Base-by-base conservation (phyloP, 2,888 invertebrate genomes). In the Agonopterix subpropinquella region DNA sequence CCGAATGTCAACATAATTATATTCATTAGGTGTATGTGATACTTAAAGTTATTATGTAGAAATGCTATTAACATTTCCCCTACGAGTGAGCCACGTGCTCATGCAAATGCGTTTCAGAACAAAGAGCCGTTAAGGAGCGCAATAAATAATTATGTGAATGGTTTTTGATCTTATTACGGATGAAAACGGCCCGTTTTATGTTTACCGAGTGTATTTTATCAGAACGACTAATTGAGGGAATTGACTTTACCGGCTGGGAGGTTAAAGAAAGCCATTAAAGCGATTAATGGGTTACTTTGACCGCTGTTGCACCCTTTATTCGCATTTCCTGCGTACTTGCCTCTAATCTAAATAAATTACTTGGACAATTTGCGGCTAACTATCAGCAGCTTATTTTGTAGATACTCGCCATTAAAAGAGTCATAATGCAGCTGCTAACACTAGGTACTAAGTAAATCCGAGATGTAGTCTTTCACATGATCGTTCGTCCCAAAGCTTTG, bases 91-190 rank as follows among this genome's bases (percentile, higher is more conserved):
- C 64, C 77, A 72, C 74, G 70, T 73, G 74, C 62, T 58, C 61
- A 69, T 65, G 65, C 59, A 62, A 68, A 67, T 72, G 61, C 57
- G 58, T 53, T 59, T 51, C 50, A 57, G 62, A 73, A 77, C 77
- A 76, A 77, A 77, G 77, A 73, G 64, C 66, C 61, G 67, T 71
- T 73, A 69, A 66, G 66, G 61, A 66, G 61, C 63, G 59, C 66
- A 67, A 71, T 61, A 65, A 70, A 66, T 64, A 57, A 66, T 65
- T 62, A 65, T 57, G 63, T 60, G 63, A 66, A 63, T 65, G 62
- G 60, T 59, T 65, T 63, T 64, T 51, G 68, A 75, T 68, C 70
- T 72, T 66, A 67, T 66, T 71, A 65, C 59, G 63, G 59, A 61
- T 61, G 56, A 58, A 63, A 64, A 67, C 60, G 60, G 56, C 53